Evolutionary conservation across 1,140 invertebrate genomes (phyloP), one percentile per base, ranked within the genome.

Genomic region (Riptortus pedestris): DNA sequence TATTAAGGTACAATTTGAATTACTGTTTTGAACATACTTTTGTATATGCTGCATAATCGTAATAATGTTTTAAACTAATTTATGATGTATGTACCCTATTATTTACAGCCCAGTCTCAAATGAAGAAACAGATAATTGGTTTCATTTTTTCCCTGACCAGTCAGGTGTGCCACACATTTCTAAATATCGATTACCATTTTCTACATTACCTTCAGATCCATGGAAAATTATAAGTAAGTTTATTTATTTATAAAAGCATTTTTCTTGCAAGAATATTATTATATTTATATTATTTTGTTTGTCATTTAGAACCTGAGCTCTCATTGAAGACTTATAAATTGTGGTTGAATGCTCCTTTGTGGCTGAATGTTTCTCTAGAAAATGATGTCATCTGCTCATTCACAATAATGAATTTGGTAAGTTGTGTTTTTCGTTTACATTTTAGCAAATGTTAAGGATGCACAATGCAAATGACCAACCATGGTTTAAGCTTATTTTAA

Each of bases 311-410:
- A 52, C 70, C 73, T 20, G 77, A 78, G 65, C 69, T 78, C 27
- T 77, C 75, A 68, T 71, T 78, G 26, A 71, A 69, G 45, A 77
- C 74, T 0, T 78, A 77, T 31, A 60, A 73, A 29, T 73, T 74
- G 57, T 78, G 77, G 77, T 67, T 77, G 29, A 63, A 69, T 18
- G 73, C 77, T 14, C 71, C 73, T 16, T 68, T 71, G n/a, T 55
- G 71, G 11, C 65, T 78, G 7, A 71, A 5, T 12, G 31, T 26
- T 16, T n/a, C 72, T 33, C 68, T 78, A 11, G 68, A 75, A 28
- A 71, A 68, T 26, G 68, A 76, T 51, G 69, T 72, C n/a, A 71
- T 78, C 63, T 78, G 76, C 48, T 71, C 72, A 7, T 60, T 76
- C 11, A 71, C 76, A 14, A 73, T 78, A 26, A 74, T 72, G 52